Conservation (phyloP, 1,140 invertebrate genomes). For the Andrena cerasifolii region DNA sequence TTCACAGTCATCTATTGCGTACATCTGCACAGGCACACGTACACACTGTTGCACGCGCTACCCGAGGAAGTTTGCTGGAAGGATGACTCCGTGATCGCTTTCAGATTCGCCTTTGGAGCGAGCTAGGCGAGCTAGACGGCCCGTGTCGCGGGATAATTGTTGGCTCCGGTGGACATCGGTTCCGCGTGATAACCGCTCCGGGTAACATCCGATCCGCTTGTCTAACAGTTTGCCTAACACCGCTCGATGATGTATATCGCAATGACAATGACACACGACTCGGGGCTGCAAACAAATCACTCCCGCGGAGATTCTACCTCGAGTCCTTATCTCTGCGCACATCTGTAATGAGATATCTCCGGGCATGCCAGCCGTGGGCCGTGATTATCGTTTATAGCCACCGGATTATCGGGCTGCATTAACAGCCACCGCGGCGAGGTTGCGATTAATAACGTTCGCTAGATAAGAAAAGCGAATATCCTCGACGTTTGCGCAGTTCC, state of each 20-base stretch:
- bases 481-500: not conserved
- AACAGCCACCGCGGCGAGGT: not conserved
- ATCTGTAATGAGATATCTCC: slow-evolving; percentile 5
- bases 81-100: slow-evolving; percentile 2
- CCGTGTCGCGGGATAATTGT: slow-evolving; percentile 29
- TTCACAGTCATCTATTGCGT: slow-evolving; percentile 53
- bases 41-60: not conserved
- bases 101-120: slow-evolving; percentile 2
- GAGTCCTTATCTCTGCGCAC: slow-evolving; percentile 21
- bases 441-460: slow-evolving; percentile 14
- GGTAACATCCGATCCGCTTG: slow-evolving; percentile 13
- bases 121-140: too few species aligned
- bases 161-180: slow-evolving; percentile 17
- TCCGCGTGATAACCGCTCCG: not conserved
- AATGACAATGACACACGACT: slow-evolving; percentile 19
- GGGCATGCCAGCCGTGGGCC: not conserved
- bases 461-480: not conserved
- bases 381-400: slow-evolving; percentile 29
- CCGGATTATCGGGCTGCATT: slow-evolving; percentile 21
- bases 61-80: too few species aligned
- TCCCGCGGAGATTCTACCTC: not conserved
- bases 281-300: slow-evolving; percentile 34
- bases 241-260: slow-evolving; percentile 23
- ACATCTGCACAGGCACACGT: slow-evolving; percentile 1
- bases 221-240: slow-evolving; percentile 28